These are phyloP conservation scores for Amphimallon solstitiale DNA, from an alignment of 2,888 invertebrate genomes.

Conservation along the genomic window DNA sequence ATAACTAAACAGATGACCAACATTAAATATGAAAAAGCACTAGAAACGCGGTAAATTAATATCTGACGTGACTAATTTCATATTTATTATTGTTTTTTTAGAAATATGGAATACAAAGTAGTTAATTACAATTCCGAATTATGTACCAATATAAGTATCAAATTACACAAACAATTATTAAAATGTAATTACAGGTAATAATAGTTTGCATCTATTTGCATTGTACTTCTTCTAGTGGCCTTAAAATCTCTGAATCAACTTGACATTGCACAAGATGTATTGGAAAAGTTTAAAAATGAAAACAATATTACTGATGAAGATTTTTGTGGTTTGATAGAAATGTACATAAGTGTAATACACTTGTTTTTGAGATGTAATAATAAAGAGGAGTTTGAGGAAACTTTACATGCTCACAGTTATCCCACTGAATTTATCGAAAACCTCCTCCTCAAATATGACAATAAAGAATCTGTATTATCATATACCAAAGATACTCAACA, in stretches of 20 bases:
- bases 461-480: constrained; percentile 25
- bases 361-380: constrained; percentile 30
- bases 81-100: not conserved
- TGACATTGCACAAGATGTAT: constrained; percentile 2
- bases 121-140: constrained; percentile 29
- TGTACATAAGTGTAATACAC: constrained; percentile 33
- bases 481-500: constrained; percentile 10
- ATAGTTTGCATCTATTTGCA: not conserved
- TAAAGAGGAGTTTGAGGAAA: constrained; percentile 51
- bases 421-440: constrained; percentile 52
- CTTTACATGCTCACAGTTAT: constrained; percentile 52
- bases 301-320: constrained; percentile 34
- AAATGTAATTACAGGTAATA: constrained; percentile 22
- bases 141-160: constrained; percentile 30
- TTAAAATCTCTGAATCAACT: constrained; percentile 31
- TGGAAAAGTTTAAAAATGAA: constrained; percentile 32
- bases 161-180: constrained; percentile 35
- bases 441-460: constrained; percentile 50
- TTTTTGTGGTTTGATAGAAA: constrained; percentile 33
- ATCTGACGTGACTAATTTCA: not conserved
- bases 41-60: too few species aligned
- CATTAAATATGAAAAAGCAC: too few species aligned
- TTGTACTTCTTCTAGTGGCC: constrained; percentile 31
- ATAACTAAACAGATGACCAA: too few species aligned
- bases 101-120: constrained; percentile 23